phyloP scores from a whole-genome alignment of 2,797 vertebrate species.

The Hippopotamyrus pictus region DNA sequence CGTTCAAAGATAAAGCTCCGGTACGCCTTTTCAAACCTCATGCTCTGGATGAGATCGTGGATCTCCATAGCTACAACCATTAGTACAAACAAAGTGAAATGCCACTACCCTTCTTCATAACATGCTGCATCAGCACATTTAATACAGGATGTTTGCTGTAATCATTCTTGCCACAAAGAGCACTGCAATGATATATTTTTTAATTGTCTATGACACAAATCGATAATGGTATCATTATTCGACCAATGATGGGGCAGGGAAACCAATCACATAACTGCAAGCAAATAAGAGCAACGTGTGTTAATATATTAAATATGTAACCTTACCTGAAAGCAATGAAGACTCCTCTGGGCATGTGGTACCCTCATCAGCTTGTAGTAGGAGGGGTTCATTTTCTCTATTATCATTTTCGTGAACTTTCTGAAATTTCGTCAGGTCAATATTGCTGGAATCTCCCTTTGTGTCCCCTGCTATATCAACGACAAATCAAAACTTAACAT shows the following conservation, averaged over 20 bases:
- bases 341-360: not conserved
- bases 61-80: not conserved
- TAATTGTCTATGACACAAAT: not conserved
- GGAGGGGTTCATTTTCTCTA: not conserved
- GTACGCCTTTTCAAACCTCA: not conserved
- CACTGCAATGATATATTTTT: not conserved
- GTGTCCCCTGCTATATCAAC: not conserved
- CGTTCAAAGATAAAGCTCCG: not conserved
- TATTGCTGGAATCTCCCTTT: not conserved
- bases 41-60: not conserved
- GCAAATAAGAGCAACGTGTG: not conserved
- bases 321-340: not conserved
- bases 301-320: not conserved
- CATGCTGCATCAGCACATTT: not conserved
- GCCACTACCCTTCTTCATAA: not conserved
- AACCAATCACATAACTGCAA: not conserved
- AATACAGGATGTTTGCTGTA: not conserved
- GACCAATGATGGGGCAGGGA: not conserved
- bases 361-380: not conserved
- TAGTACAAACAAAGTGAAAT: not conserved
- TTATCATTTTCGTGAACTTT: not conserved
- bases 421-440: not conserved
- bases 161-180: not conserved
- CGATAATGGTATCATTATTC: not conserved
- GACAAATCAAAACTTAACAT: not conserved